Conservation (phyloP, 2,113 vertebrate genomes). For the Campylorhamphus procurvoides region DNA sequence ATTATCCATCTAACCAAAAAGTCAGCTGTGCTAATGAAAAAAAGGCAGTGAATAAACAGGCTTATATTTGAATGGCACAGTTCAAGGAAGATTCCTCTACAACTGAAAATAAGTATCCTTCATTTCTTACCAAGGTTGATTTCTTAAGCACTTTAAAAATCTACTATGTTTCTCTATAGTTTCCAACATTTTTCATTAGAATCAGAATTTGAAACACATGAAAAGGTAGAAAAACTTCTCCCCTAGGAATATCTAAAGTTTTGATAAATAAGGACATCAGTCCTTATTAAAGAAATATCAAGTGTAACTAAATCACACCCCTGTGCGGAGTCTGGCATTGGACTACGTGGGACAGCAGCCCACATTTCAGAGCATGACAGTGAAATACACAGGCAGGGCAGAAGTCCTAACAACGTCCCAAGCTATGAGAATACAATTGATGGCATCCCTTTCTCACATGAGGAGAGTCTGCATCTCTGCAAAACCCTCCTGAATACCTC, state of each 20-base stretch:
- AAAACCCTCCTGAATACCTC: background rate
- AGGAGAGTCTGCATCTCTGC: background rate
- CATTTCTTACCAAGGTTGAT: background rate
- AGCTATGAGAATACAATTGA: background rate
- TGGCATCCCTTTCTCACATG: background rate
- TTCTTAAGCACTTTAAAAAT: background rate
- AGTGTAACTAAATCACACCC: background rate
- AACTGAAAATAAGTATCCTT: background rate
- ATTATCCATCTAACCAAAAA: background rate
- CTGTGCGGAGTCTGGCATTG: background rate
- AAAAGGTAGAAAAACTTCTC: background rate
- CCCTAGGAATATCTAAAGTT: background rate
- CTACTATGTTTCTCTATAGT: background rate
- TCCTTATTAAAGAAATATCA: background rate
- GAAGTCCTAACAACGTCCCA: background rate
- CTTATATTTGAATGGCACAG: background rate
- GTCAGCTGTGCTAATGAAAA: background rate
- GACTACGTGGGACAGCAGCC: background rate
- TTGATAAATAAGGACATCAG: background rate
- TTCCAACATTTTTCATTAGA: background rate
- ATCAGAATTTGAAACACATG: background rate
- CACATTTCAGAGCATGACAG: background rate
- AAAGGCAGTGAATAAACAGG: background rate
- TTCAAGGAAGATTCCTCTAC: background rate
- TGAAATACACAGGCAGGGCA: background rate